Evolutionary conservation across 2,113 vertebrate species (phyloP).

Genomic region (Mustela lutreola): DNA sequence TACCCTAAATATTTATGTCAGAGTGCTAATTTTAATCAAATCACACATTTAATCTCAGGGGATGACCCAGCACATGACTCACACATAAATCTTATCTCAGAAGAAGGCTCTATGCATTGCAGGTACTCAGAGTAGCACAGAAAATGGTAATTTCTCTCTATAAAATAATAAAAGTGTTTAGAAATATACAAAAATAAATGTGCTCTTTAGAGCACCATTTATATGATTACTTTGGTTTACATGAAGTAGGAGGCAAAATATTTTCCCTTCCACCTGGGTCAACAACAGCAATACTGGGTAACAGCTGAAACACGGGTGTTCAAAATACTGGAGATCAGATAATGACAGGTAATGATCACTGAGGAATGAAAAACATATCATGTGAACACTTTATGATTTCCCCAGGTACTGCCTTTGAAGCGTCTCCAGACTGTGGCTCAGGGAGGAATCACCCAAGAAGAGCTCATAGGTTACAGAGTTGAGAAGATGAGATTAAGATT

Average conservation of each 20-base stretch:
- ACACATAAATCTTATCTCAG: background rate
- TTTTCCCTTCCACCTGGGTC: background rate
- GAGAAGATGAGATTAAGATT: background rate
- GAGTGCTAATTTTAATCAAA: background rate
- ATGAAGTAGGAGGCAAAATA: background rate
- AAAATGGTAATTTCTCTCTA: background rate
- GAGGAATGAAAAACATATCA: background rate
- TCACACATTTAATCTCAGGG: background rate
- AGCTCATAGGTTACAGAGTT: background rate
- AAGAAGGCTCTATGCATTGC: accelerated
- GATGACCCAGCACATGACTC: accelerated
- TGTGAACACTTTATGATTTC: background rate
- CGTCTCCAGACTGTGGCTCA: background rate
- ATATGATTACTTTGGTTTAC: background rate
- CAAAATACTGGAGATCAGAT: background rate
- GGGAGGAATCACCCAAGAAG: background rate
- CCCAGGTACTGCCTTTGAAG: background rate
- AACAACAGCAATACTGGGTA: background rate
- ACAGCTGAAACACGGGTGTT: background rate
- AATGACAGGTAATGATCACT: too few species aligned
- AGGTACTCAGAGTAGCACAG: background rate
- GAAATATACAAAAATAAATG: background rate
- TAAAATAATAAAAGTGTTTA: background rate
- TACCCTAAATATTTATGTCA: background rate
- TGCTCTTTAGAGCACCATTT: background rate